Conservation (phyloP, 2,113 vertebrate genomes). For the Spermophilus dauricus region DNA sequence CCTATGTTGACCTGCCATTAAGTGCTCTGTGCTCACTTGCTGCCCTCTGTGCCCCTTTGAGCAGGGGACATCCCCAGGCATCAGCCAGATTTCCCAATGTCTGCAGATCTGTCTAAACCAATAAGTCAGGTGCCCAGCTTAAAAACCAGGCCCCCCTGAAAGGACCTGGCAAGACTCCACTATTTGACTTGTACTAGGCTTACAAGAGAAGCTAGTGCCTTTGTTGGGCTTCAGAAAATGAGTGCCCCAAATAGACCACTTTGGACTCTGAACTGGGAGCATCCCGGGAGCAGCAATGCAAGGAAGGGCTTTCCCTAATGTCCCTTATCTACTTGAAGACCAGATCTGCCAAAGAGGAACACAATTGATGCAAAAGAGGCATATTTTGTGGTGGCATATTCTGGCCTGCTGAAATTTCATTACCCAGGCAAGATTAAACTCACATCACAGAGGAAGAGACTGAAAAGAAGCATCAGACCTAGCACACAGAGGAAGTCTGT, state of each 20-base stretch:
- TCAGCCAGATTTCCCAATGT: background rate
- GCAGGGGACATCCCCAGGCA: background rate
- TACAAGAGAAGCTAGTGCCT: background rate
- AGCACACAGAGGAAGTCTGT: background rate
- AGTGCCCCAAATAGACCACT: background rate
- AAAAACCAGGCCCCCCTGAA: background rate
- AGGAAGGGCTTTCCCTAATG: background rate
- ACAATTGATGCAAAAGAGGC: too few species aligned
- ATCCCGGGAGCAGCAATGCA: background rate
- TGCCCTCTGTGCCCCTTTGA: background rate
- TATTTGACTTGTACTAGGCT: background rate
- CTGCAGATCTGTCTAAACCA: background rate
- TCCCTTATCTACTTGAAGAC: background rate
- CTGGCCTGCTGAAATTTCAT: background rate
- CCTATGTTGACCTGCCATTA: accelerated
- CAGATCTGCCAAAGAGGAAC: background rate
- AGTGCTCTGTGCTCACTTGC: background rate
- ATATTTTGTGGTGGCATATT: too few species aligned
- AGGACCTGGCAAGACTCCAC: accelerated
- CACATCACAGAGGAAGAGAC: background rate
- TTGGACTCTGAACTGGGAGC: background rate
- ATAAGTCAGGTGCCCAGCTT: background rate
- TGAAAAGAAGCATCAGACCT: background rate
- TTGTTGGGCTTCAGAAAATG: background rate
- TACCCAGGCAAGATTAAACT: background rate